Conservation (phyloP, 1,140 invertebrate genomes). For the Neodiprion fabricii region DNA sequence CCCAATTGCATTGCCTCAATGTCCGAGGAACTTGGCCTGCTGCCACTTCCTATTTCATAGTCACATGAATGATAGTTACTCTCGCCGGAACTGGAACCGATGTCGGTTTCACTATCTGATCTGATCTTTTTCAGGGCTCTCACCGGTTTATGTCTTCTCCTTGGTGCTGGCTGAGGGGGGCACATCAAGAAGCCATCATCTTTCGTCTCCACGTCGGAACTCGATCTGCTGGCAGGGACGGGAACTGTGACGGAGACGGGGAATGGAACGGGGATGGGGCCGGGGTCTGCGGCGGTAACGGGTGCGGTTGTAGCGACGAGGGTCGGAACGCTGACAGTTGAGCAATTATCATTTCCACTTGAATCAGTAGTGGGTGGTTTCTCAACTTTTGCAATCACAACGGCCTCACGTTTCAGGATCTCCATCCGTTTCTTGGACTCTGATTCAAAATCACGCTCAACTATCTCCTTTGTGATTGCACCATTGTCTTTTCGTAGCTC, state of each 20-base stretch:
- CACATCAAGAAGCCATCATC: slow-evolving; percentile 49
- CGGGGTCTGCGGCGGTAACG: neutral
- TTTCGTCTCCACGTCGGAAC: slow-evolving; percentile 50
- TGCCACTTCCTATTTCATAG: slow-evolving; percentile 72
- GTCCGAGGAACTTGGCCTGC: slow-evolving; percentile 86
- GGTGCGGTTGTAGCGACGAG: neutral
- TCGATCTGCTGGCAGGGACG: slow-evolving; percentile 44
- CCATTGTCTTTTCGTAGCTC: neutral
- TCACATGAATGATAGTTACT: slow-evolving; percentile 91
- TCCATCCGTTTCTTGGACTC: neutral
- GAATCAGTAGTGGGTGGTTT: neutral
- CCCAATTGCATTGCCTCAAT: slow-evolving; percentile 72
- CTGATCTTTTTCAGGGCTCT: slow-evolving; percentile 41
- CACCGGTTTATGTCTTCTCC: slow-evolving; percentile 48
- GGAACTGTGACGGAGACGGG: slow-evolving; percentile 24
- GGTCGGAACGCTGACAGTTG: neutral
- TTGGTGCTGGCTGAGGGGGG: slow-evolving; percentile 49
- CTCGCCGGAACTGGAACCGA: slow-evolving; percentile 86
- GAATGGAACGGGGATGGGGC: neutral
- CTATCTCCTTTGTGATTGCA: neutral
- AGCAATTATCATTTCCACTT: neutral
- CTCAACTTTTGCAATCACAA: neutral
- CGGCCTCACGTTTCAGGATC: neutral
- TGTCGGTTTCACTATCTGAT: slow-evolving; percentile 63
- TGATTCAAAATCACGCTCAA: neutral